These are phyloP conservation scores for Crypturellus tataupa DNA, from an alignment of 2,797 vertebrate genomes.

Conservation along the genomic window DNA sequence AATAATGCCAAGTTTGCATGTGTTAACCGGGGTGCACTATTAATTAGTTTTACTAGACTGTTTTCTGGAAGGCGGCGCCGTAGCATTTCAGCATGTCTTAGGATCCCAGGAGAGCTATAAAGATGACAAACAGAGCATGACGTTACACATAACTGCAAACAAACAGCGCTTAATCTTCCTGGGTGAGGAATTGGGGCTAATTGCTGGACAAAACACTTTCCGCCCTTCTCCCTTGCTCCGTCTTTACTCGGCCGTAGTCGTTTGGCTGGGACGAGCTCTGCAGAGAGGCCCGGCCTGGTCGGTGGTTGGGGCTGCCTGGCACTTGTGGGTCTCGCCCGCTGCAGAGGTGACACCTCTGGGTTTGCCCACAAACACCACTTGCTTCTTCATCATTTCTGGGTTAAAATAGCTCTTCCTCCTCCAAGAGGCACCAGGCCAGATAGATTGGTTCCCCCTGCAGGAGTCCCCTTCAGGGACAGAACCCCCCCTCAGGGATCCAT, in stretches of 20 bases:
- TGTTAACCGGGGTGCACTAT: conserved; percentile 77
- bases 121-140: conserved; percentile 74
- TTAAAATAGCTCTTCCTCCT: neutral
- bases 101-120: conserved; percentile 69
- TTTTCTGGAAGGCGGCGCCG: conserved; percentile 73
- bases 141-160: conserved; percentile 64
- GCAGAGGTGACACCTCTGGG: neutral
- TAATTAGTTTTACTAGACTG: conserved; percentile 79
- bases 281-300: neutral
- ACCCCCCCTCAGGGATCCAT: neutral
- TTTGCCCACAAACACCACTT: neutral
- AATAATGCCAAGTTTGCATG: conserved; percentile 83
- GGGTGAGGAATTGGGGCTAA: conserved; percentile 38
- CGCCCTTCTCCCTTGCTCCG: neutral
- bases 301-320: neutral
- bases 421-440: neutral
- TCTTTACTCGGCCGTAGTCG: neutral
- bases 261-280: rapidly evolving
- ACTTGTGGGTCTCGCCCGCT: neutral
- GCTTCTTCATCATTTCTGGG: neutral
- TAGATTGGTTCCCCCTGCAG: neutral
- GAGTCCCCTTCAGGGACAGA: no score
- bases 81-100: conserved; percentile 55
- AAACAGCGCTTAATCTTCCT: conserved; percentile 66
- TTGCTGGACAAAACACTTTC: conserved; percentile 14